Conservation (phyloP, 2,888 invertebrate species). For the Acronicta aceris region DNA sequence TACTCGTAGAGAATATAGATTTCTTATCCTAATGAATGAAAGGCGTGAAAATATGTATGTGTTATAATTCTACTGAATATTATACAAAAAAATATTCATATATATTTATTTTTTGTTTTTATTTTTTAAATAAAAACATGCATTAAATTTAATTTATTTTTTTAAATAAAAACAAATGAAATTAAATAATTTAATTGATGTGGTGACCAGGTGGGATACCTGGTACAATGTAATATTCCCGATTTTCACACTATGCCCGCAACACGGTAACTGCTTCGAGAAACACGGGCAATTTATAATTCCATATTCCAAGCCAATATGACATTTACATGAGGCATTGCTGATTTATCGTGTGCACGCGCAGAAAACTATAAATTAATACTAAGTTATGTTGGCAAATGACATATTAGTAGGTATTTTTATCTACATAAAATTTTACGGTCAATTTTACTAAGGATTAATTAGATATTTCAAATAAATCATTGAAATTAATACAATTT, state of each 20-base stretch:
- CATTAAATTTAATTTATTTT: too few relatives aligned
- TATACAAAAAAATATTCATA: too few relatives aligned
- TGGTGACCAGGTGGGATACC: too few relatives aligned
- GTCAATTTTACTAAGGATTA: slow-evolving; percentile 13
- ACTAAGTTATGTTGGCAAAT: slow-evolving; percentile 35
- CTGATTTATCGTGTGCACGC: slow-evolving; percentile 58
- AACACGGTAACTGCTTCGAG: slow-evolving; percentile 46
- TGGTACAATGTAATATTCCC: background rate
- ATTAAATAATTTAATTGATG: too few relatives aligned
- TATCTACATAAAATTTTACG: slow-evolving; percentile 12
- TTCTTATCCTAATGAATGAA: too few relatives aligned
- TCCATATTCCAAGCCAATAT: slow-evolving; percentile 60
- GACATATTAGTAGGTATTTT: slow-evolving; percentile 33
- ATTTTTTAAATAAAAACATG: too few relatives aligned
- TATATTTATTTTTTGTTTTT: too few relatives aligned
- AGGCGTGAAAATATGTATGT: too few relatives aligned
- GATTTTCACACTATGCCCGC: slow-evolving; percentile 19
- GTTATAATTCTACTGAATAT: too few relatives aligned
- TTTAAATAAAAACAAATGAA: too few relatives aligned
- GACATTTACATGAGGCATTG: slow-evolving; percentile 69
- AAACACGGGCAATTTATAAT: slow-evolving; percentile 66
- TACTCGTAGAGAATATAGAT: too few relatives aligned
- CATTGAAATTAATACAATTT: too few relatives aligned
- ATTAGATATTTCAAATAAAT: slow-evolving; percentile 2
- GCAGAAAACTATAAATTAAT: slow-evolving; percentile 37